Base-by-base conservation (phyloP, 2,113 vertebrate species). In the Crocuta crocuta region DNA sequence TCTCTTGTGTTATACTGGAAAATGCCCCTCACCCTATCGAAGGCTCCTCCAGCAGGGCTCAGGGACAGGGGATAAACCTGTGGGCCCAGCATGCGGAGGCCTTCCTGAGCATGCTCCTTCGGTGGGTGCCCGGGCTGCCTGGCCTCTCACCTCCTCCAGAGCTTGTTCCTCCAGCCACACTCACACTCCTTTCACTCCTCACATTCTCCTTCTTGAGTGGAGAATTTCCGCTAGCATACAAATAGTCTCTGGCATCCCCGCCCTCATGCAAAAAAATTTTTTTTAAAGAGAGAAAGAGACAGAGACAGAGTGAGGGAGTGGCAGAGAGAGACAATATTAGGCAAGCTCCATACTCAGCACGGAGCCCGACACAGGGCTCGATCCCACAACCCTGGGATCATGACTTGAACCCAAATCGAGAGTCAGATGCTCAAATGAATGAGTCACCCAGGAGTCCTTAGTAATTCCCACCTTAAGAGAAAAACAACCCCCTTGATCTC, bases 31-130 rank as follows among this genome's bases (percentile, higher is more conserved):
- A 10, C 31, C 26, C 26, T 15, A 10, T 3, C 21, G 2, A 35
- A 39, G 26, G 50, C 45, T 2, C 15, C 31, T 43, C 48, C 13
- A 16, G 3, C 79, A 23, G 28, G 11, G 53, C 5, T 8, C 33
- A 24, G 5, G 0, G 6, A 9, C 5, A 15, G 28, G 10, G 1
- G 19, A 10, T 6, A 55, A 26, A 16, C 16, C 28, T 3, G 12
- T 1, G 19, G n/a, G 4, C 26, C 48, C 66, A 24, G 0, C 39
- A 2, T 4, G 17, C 65, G 1, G 68, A 35, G n/a, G 12, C 28
- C 71, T 28, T 45, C 28, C 2, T 79, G 35, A 48, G 43, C 9
- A 8, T 1, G 71, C 58, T 35, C 1, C 10, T 43, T 43, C 6
- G 11, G 4, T 1, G 35, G 4, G 55, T 4, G 15, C 35, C 66